Base-by-base conservation (phyloP, 2,888 invertebrate species). In the Drosophila neonasuta region DNA sequence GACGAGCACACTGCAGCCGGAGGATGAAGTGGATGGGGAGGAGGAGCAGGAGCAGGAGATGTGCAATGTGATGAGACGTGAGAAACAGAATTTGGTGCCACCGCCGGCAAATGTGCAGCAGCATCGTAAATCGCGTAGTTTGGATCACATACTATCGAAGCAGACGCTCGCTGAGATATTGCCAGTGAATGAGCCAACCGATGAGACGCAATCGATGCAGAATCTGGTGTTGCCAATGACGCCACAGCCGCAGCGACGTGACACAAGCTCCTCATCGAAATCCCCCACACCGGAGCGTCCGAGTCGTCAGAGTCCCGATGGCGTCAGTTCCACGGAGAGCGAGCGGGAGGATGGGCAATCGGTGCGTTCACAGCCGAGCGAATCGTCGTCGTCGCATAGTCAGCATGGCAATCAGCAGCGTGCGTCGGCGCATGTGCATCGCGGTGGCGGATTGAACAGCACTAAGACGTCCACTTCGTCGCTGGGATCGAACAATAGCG, bases 91-190 rank as follows among this genome's bases (percentile, higher is more conserved):
- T 62, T 62, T 77, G 65, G 57, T n/a, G n/a, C 11, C 67, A 5
- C 86, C 67, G 7, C 86, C 77, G 46, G 49, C 67, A 1, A 88
- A 87, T 73, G 81, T 84, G 10, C 89, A 89, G 13, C 89, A 89
- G 52, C 90, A 91, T 76, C 88, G 93, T 66, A 91, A 93, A 79
- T 94, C 94, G 45, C 93, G 93, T 51, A 94, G 94, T 86, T 90
- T 94, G 67, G 94, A 94, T 83, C 94, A 93, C 64, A 91, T 94
- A 17, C 88, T 94, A 50, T 93, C 94, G 74, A 89, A 90, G 64
- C 82, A 87, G 46, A 85, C 87, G n/a, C 88, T 92, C 42, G 90
- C 91, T 10, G 80, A 80, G 54, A 71, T 90, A 7, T 63, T 87
- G 60, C 71, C 78, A 13, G 73, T 77, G 13, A 77, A 70, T 39